Conservation (phyloP, 2,888 invertebrate species). For the Serripes groenlandicus region DNA sequence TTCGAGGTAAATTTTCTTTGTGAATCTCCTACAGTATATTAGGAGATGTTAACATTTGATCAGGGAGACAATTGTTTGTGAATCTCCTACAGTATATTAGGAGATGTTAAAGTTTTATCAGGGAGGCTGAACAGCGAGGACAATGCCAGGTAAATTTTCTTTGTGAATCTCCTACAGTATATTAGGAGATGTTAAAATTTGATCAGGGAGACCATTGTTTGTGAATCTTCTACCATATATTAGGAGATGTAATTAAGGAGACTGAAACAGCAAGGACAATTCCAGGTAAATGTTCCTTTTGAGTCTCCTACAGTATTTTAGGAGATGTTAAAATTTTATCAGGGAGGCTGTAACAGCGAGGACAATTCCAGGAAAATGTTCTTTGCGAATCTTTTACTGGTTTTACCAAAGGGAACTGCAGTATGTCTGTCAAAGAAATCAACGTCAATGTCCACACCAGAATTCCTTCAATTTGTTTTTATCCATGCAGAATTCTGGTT, state of each 20-base stretch:
- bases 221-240: conserved; percentile 46
- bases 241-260: conserved; percentile 43
- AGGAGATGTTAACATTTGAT: too few species aligned
- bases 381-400: not conserved
- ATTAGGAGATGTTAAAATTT: too few species aligned
- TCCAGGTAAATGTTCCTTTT: not conserved
- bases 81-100: conserved; percentile 53
- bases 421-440: too few species aligned
- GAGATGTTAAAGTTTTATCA: conserved; percentile 42
- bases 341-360: conserved; percentile 2
- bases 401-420: too few species aligned
- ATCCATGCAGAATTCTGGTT: too few species aligned
- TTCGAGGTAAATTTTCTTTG: conserved; percentile 3
- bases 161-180: not conserved
- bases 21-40: too few species aligned
- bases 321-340: conserved; percentile 48
- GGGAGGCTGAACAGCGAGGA: conserved; percentile 14
- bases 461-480: too few species aligned
- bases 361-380: conserved; percentile 11
- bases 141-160: conserved; percentile 9
- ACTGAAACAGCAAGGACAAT: conserved; percentile 12
- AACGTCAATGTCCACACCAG: too few species aligned
- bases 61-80: too few species aligned
- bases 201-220: too few species aligned
- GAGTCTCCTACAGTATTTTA: conserved; percentile 46